These are phyloP conservation scores for Andrena chrysosceles DNA, from an alignment of 2,888 invertebrate species.

Conservation along the genomic window DNA sequence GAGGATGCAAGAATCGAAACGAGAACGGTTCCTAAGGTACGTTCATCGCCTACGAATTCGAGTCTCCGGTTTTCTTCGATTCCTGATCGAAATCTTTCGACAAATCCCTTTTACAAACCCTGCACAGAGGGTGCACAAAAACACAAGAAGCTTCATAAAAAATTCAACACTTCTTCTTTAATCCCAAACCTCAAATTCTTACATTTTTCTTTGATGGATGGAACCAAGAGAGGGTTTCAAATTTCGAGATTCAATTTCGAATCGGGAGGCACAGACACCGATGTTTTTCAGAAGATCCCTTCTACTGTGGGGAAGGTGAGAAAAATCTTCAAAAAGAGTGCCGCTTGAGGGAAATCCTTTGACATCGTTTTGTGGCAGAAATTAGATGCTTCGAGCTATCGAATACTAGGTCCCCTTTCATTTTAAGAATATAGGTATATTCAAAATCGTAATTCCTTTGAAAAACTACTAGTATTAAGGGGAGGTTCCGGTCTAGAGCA, in stretches of 20 bases:
- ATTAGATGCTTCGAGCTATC: not conserved
- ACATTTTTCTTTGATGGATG: not conserved
- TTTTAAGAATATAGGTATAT: no score
- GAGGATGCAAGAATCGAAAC: slow-evolving; percentile 31
- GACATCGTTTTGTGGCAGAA: not conserved
- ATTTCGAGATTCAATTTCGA: slow-evolving; percentile 21
- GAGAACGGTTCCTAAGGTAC: slow-evolving; percentile 50
- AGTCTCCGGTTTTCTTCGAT: slow-evolving; percentile 11
- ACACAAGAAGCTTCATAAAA: not conserved
- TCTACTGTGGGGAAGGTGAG: not conserved
- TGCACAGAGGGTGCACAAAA: slow-evolving; percentile 25
- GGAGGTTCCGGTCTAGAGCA: no score
- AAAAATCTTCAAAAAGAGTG: slow-evolving; percentile 9
- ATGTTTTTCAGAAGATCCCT: not conserved
- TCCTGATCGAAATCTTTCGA: slow-evolving; percentile 41
- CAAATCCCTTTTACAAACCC: slow-evolving; percentile 14
- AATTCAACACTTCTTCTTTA: not conserved
- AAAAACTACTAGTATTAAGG: no score
- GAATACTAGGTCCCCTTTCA: not conserved
- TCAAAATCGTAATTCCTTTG: no score
- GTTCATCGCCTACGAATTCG: slow-evolving; percentile 40
- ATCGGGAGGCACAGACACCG: slow-evolving; percentile 23
- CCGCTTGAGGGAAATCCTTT: not conserved
- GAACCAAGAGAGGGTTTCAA: not conserved
- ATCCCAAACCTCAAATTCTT: not conserved